Conservation (phyloP, 2,797 vertebrate genomes). For the Kryptolebias ocellatus region DNA sequence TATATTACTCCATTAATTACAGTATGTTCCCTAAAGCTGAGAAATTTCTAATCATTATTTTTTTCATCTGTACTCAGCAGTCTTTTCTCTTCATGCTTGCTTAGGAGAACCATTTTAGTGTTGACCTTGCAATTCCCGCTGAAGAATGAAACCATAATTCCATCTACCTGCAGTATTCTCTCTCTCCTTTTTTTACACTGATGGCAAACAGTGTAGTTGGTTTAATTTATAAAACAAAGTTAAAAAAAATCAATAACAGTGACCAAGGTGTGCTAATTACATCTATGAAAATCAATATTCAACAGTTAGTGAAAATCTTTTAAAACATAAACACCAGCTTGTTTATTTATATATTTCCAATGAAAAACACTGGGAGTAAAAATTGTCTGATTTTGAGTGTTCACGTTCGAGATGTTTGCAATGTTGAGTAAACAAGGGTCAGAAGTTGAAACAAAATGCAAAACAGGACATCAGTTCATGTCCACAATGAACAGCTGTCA, state of each 20-base stretch:
- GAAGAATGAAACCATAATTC: neutral
- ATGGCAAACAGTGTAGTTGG: no score
- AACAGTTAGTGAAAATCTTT: neutral
- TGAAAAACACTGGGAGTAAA: neutral
- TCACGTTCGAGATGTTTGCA: neutral
- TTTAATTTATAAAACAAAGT: neutral
- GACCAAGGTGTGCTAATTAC: neutral
- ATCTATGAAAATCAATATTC: neutral
- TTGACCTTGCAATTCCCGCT: neutral
- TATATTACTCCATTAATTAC: neutral
- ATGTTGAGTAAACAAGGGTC: neutral
- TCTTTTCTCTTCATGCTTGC: neutral
- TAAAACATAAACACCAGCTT: neutral
- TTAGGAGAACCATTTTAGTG: neutral
- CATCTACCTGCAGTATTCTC: neutral
- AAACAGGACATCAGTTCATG: neutral
- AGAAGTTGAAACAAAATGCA: neutral
- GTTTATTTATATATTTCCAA: neutral
- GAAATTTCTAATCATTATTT: no score
- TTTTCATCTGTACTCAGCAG: neutral
- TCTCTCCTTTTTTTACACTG: neutral
- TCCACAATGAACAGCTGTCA: neutral
- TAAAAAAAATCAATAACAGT: neutral
- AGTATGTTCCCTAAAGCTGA: conserved; percentile 10
- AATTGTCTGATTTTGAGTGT: neutral